A percentile compares a stretch with the other conserved stretches of the same genome.
These are phyloP conservation scores for Podarcis lilfordi DNA, from an alignment of 2,797 vertebrate genomes.

Conservation along the genomic window DNA sequence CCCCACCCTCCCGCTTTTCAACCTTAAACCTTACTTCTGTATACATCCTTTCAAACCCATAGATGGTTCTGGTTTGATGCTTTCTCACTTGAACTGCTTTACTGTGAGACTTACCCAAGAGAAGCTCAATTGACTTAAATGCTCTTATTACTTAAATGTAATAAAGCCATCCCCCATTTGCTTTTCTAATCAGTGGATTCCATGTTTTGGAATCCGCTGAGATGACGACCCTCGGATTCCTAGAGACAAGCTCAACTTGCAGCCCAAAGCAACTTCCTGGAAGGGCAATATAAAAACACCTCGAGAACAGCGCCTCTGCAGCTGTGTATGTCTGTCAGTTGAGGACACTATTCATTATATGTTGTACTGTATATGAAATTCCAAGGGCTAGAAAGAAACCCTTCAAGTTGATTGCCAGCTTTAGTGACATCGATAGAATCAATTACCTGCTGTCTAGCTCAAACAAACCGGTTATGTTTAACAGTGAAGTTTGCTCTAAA, in stretches of 20 bases:
- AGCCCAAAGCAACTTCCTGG: background rate
- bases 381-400: too few species aligned
- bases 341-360: too few species aligned
- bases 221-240: background rate
- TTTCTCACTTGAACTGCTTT: background rate
- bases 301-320: too few species aligned
- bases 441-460: too few species aligned
- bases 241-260: background rate
- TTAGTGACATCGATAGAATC: too few species aligned
- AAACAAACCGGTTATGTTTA: too few species aligned
- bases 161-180: background rate
- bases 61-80: background rate
- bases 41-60: background rate
- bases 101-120: background rate
- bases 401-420: too few species aligned
- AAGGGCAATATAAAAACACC: too few species aligned
- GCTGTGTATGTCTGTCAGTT: too few species aligned
- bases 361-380: too few species aligned
- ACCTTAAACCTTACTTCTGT: background rate
- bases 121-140: background rate
- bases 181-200: background rate
- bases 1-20: background rate
- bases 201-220: background rate
- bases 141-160: background rate
- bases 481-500: too few species aligned